Percentiles rank a stretch among this genome's conserved stretches.
These are phyloP conservation scores for Rhadina sibilatrix DNA, from an alignment of 2,113 vertebrate species.

Conservation along the genomic window DNA sequence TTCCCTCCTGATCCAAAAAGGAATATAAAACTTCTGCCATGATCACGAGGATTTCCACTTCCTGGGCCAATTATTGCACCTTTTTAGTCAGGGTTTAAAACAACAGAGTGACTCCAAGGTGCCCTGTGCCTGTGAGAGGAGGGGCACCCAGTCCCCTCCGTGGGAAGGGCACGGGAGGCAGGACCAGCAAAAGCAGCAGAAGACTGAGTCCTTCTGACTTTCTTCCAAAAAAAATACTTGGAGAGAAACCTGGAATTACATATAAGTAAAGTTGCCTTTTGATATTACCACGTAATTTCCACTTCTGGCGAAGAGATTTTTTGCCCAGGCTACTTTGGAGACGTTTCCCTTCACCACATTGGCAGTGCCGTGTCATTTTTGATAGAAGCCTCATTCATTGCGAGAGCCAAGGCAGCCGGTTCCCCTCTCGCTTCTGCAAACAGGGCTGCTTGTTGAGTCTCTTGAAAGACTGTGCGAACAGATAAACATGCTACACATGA, in stretches of 20 bases:
- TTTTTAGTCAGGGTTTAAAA: neutral
- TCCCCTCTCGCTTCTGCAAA: conserved; percentile 24
- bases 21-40: neutral
- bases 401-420: neutral
- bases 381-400: conserved; percentile 67
- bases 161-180: neutral
- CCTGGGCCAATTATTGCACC: neutral
- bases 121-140: neutral
- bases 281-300: conserved; percentile 73
- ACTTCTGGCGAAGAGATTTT: conserved; percentile 68
- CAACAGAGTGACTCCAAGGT: neutral
- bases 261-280: conserved; percentile 67
- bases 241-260: conserved; percentile 66
- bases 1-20: neutral
- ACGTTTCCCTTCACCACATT: conserved; percentile 39
- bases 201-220: conserved; percentile 27
- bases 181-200: neutral
- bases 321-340: conserved; percentile 50
- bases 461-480: neutral
- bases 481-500: conserved; percentile 65
- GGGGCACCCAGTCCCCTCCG: neutral
- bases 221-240: conserved; percentile 57
- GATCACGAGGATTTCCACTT: neutral
- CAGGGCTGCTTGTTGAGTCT: conserved; percentile 63
- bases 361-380: conserved; percentile 14